A percentile compares a stretch with the other conserved stretches of the same genome.
These are phyloP conservation scores for Macrostomum lignano DNA, from an alignment of 1,140 invertebrate species.

Conservation along the genomic window DNA sequence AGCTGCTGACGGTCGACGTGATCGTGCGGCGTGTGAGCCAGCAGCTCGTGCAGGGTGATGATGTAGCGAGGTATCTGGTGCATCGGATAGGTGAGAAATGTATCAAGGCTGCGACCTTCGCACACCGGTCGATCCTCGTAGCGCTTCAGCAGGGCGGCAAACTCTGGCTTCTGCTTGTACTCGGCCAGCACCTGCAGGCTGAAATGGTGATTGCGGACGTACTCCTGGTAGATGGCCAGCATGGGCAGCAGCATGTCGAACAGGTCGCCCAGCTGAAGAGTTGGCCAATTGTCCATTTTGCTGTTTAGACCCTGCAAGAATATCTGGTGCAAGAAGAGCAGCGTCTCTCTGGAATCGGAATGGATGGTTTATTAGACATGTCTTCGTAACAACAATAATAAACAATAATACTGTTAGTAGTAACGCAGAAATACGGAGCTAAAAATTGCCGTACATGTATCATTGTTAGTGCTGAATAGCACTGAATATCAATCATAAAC, in stretches of 20 bases:
- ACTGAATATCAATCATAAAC: no score
- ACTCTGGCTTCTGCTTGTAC: constrained; percentile 54
- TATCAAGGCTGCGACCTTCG: constrained; percentile 53
- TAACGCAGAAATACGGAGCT: no score
- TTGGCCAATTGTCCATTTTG: constrained; percentile 68
- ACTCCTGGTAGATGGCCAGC: constrained; percentile 74
- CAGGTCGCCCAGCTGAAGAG: constrained; percentile 54
- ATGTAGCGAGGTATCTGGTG: constrained; percentile 78
- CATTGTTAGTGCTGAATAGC: no score
- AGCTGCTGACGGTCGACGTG: constrained; percentile 67
- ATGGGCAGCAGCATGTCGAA: constrained; percentile 75
- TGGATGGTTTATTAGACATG: constrained; percentile 1
- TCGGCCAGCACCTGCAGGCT: constrained; percentile 66
- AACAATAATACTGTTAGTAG: no score
- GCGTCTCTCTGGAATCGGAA: constrained; percentile 41
- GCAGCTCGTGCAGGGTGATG: constrained; percentile 56
- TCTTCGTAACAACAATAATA: no score
- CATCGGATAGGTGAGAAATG: constrained; percentile 73
- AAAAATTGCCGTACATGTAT: no score
- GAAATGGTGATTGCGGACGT: constrained; percentile 69
- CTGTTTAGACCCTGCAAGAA: constrained; percentile 71
- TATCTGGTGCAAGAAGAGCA: constrained; percentile 72
- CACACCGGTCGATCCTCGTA: constrained; percentile 57
- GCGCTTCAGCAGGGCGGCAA: constrained; percentile 46
- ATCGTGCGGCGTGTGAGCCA: constrained; percentile 68